Conservation (phyloP, 2,797 vertebrate genomes). For the Cynopterus sphinx region DNA sequence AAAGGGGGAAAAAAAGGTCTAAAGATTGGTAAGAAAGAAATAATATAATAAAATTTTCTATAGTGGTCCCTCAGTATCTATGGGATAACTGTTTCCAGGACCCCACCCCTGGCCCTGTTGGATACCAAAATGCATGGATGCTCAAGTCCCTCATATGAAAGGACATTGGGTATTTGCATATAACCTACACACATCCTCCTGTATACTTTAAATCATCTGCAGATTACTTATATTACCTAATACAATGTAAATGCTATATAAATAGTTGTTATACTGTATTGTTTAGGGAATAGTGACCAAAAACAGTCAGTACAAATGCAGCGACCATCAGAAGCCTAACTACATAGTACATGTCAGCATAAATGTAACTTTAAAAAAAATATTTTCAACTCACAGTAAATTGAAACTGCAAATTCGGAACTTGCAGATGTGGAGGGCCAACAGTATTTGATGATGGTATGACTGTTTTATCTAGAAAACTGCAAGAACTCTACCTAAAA, state of each 20-base stretch:
- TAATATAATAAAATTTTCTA: neutral
- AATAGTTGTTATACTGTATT: neutral
- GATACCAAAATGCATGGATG: neutral
- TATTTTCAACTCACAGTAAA: neutral
- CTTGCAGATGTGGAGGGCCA: neutral
- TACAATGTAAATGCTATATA: neutral
- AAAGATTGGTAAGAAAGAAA: neutral
- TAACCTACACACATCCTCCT: neutral
- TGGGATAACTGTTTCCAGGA: neutral
- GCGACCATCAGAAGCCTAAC: neutral
- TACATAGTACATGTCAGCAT: neutral
- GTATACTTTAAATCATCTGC: neutral
- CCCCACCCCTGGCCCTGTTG: too few relatives aligned
- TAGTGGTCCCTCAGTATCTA: neutral
- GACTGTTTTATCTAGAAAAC: neutral
- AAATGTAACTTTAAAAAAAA: neutral
- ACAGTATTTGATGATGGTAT: neutral
- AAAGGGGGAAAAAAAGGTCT: neutral
- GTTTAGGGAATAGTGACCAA: neutral
- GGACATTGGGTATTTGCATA: neutral
- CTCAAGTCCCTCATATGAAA: neutral
- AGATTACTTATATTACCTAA: neutral
- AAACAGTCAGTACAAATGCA: neutral
- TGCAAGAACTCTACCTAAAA: neutral
- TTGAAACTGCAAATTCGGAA: neutral